These are phyloP conservation scores for Entomobrya proxima DNA, from an alignment of 2,888 invertebrate genomes.

Conservation along the genomic window DNA sequence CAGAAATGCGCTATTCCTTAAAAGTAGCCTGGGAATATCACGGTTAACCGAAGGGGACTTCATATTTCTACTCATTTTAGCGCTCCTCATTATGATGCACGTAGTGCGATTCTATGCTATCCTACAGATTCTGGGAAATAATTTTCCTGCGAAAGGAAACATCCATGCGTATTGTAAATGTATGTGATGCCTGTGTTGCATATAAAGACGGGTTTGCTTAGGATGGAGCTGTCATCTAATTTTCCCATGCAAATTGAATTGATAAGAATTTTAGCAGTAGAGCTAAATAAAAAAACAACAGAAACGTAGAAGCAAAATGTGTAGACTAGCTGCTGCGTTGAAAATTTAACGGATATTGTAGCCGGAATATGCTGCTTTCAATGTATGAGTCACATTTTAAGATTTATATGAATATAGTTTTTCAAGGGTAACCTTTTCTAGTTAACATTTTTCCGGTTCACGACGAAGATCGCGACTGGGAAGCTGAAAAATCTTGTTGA, in stretches of 20 bases:
- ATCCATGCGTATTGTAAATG: neutral
- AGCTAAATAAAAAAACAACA: too few species aligned
- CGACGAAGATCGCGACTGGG: neutral
- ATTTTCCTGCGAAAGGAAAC: too few species aligned
- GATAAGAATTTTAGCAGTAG: neutral
- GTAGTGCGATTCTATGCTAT: neutral
- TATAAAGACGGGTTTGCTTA: too few species aligned
- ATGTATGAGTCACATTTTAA: neutral
- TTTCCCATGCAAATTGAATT: conserved; percentile 8
- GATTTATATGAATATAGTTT: too few species aligned
- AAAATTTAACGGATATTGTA: too few species aligned
- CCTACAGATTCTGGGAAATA: conserved; percentile 1
- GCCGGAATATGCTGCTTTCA: neutral
- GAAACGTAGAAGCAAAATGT: too few species aligned
- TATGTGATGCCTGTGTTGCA: neutral
- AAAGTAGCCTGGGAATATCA: conserved; percentile 9
- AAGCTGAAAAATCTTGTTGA: neutral
- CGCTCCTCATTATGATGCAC: conserved; percentile 38
- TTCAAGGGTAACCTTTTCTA: neutral
- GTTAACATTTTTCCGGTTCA: neutral
- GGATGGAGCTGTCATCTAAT: neutral
- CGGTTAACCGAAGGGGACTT: conserved; percentile 16
- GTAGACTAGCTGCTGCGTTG: too few species aligned
- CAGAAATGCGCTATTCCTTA: neutral
- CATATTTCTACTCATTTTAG: neutral